Base-by-base conservation (phyloP, 2,113 vertebrate genomes). In the Chitala chitala region DNA sequence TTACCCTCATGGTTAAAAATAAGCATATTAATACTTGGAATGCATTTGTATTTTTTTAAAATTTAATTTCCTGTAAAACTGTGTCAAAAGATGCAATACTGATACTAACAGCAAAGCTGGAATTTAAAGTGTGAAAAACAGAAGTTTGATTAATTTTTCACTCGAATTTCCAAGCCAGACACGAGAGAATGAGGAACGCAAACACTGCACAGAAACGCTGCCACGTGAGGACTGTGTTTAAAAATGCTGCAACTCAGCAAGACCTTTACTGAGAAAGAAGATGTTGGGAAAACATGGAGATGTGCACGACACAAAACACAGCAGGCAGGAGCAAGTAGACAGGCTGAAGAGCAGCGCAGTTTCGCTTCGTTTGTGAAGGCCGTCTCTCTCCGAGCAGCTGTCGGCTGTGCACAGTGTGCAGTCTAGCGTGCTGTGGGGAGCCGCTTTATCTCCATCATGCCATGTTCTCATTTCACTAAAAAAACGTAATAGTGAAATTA, bases 41-140 rank as follows among this genome's bases (percentile, higher is more conserved):
- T 33, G 55, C 12, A 46, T 51, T 42, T 55, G 8, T 26, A 40
- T 56, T 46, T 69, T 22, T 31, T 68, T 50, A 65, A 74, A 79
- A 66, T 69, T 64, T 5, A 29, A 77, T 74, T 73, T 78, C 72
- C 75, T 71, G 59, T 66, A 66, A 65, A 66, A 66, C 17, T 20
- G 50, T 46, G 53, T 73, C 48, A 75, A 65, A 69, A 78, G 31
- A 80, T 75, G 72, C 29, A 61, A 70, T 76, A 55, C 13, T 29
- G 78, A 68, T 65, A 75, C 7, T n/a, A 44, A 77, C 24, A 71
- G 54, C 53, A 22, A 22, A 36, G 36, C 22, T 44, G 40, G 33
- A 59, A n/a, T 71, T 40, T 22, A 58, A 40, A 15, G 3, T 5
- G 38, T 7, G n/a, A 56, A 40, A 29, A 71, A 54, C 22, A 38